These are phyloP conservation scores for Theonella swinhoei DNA, from an alignment of 37 sponge, comb jelly and placozoan genomes.

Conservation along the genomic window DNA sequence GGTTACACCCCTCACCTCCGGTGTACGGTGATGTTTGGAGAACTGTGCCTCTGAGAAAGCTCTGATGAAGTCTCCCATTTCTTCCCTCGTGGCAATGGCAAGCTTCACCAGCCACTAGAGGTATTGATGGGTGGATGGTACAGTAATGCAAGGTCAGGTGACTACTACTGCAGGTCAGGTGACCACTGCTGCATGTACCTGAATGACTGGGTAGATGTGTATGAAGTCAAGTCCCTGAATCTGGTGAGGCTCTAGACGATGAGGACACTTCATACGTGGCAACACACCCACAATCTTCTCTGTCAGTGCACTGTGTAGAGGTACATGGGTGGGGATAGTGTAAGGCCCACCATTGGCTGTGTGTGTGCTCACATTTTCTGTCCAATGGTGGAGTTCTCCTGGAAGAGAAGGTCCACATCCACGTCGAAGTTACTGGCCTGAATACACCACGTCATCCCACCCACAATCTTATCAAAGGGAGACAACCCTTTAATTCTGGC, in stretches of 20 bases:
- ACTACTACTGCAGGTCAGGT: neutral
- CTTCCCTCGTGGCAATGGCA: slow-evolving; percentile 95
- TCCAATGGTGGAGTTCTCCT: slow-evolving; percentile 99
- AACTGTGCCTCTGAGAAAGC: slow-evolving; percentile 90
- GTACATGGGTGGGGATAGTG: neutral
- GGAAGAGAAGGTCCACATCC: slow-evolving; percentile 96
- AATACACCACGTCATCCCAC: slow-evolving; percentile 99
- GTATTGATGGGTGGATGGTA: neutral
- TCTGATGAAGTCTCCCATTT: slow-evolving; percentile 91
- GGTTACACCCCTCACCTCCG: slow-evolving; percentile 47
- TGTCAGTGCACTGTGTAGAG: slow-evolving; percentile 80
- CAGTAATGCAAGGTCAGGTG: neutral
- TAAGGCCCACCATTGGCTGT: neutral
- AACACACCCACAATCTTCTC: slow-evolving; percentile 98
- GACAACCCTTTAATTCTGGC: slow-evolving; percentile 94
- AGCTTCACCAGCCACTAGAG: slow-evolving; percentile 91
- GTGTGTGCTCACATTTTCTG: slow-evolving; percentile 90
- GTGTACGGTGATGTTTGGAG: slow-evolving; percentile 67
- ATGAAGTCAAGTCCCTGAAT: slow-evolving; percentile 98
- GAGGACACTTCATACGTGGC: slow-evolving; percentile 98
- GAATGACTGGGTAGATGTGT: slow-evolving; percentile 97
- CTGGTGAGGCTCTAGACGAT: slow-evolving; percentile 98
- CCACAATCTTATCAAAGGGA: slow-evolving; percentile 98
- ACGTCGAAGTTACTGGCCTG: slow-evolving; percentile 91
- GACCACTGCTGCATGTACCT: slow-evolving; percentile 36